Percentiles rank a stretch among this genome's conserved stretches.
phyloP scores from a whole-genome alignment of 2,113 vertebrate genomes.

The Datnioides undecimradiatus region DNA sequence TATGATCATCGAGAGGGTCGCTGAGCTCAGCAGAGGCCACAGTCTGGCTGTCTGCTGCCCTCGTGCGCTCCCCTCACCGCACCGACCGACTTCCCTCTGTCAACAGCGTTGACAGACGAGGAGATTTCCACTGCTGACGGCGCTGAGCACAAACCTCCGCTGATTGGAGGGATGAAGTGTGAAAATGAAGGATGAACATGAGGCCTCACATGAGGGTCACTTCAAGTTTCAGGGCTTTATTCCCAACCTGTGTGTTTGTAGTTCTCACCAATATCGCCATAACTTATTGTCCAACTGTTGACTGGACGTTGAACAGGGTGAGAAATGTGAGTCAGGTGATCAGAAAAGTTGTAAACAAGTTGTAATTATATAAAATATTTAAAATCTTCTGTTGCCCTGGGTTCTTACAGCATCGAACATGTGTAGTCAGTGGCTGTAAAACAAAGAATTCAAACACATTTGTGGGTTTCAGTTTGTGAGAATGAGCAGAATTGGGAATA shows the following conservation, averaged over 20 bases:
- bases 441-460: background rate
- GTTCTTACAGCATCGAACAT: background rate
- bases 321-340: no score
- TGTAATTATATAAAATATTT: background rate
- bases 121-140: constrained; percentile 24
- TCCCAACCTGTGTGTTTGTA: background rate
- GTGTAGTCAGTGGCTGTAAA: no score
- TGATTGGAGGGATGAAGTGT: constrained; percentile 1
- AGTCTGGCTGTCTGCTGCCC: constrained; percentile 70
- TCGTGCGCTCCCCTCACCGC: constrained; percentile 52
- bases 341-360: no score
- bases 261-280: background rate
- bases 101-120: constrained; percentile 47
- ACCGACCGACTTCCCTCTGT: constrained; percentile 39
- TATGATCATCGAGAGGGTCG: constrained; percentile 31
- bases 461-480: background rate
- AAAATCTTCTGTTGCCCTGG: background rate
- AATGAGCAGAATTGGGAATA: background rate
- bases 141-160: constrained; percentile 13
- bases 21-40: constrained; percentile 56
- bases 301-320: no score
- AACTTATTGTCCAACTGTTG: background rate
- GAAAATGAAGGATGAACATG: constrained; percentile 18
- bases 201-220: background rate
- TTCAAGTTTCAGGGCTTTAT: background rate